A percentile compares a stretch with the other conserved stretches of the same genome.
Evolutionary conservation across 23 tunicate species (phyloP).

Genomic region (Clavelina lepadiformis): DNA sequence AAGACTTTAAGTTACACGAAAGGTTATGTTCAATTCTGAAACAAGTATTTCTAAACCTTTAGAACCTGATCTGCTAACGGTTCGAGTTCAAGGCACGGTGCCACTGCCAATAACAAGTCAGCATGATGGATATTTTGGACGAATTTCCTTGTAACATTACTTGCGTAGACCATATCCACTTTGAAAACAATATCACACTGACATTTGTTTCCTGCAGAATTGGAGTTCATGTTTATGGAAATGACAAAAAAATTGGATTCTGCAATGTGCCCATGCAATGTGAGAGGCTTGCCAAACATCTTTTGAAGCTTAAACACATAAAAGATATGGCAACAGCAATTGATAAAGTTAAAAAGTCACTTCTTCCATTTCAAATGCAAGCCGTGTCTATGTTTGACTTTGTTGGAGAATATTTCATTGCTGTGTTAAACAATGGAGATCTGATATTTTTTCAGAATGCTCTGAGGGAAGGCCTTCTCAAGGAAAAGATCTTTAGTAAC

Average conservation of each 20-base stretch:
- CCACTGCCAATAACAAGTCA: no score
- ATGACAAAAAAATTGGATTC: not conserved
- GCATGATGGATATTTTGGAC: slow-evolving; percentile 1
- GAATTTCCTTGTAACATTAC: slow-evolving; percentile 1
- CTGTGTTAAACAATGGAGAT: not conserved
- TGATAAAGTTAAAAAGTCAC: not conserved
- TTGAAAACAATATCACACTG: not conserved
- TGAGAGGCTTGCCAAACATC: not conserved
- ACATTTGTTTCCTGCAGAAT: not conserved
- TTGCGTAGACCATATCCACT: slow-evolving; percentile 1
- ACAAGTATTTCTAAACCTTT: no score
- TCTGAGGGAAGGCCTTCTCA: not conserved
- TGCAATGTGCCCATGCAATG: not conserved
- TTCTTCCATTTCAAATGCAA: not conserved
- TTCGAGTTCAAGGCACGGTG: no score
- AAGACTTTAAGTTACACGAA: no score
- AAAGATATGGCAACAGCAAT: not conserved
- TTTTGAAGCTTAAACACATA: not conserved
- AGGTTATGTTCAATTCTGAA: slow-evolving; percentile 1
- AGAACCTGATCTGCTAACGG: no score
- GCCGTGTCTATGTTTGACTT: not conserved
- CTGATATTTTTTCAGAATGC: not conserved
- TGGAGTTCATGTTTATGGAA: not conserved
- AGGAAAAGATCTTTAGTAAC: not conserved
- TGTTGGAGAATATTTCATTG: slow-evolving; percentile 13